Percentiles rank a stretch among this genome's conserved stretches.
These are phyloP conservation scores for Cephus pulcher DNA, from an alignment of 2,888 invertebrate genomes.

Conservation along the genomic window DNA sequence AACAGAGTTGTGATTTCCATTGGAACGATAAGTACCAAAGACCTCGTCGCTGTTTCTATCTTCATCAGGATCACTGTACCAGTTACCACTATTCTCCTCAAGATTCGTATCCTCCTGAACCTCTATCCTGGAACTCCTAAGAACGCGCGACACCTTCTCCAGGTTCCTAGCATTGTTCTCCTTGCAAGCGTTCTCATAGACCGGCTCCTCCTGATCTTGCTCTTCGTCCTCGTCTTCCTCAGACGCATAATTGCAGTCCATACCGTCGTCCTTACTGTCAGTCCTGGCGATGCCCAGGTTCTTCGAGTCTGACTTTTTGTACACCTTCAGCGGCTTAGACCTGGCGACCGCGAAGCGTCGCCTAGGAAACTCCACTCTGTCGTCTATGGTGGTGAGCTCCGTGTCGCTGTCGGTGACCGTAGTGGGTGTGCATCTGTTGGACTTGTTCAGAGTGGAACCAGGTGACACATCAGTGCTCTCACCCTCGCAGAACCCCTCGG, in stretches of 20 bases:
- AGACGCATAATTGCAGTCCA: slow-evolving; percentile 61
- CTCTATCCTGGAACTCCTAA: neutral
- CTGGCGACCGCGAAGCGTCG: slow-evolving; percentile 28
- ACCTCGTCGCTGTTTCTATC: slow-evolving; percentile 73
- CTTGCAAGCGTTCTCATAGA: slow-evolving; percentile 56
- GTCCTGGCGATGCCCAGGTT: slow-evolving; percentile 44
- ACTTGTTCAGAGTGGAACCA: slow-evolving; percentile 58
- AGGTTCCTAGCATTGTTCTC: slow-evolving; percentile 48
- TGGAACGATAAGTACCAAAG: slow-evolving; percentile 61
- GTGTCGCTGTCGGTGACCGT: slow-evolving; percentile 44
- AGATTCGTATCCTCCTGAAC: slow-evolving; percentile 38
- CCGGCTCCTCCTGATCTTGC: slow-evolving; percentile 44
- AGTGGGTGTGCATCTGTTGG: slow-evolving; percentile 42
- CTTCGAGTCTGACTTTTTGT: slow-evolving; percentile 15
- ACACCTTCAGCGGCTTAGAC: slow-evolving; percentile 28
- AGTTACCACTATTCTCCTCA: slow-evolving; percentile 76
- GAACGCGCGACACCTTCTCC: slow-evolving; percentile 10
- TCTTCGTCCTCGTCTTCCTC: slow-evolving; percentile 48
- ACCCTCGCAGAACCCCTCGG: slow-evolving; percentile 64
- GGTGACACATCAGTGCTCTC: slow-evolving; percentile 62
- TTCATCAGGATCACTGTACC: slow-evolving; percentile 87
- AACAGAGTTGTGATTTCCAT: slow-evolving; percentile 85
- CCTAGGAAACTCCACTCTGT: slow-evolving; percentile 20
- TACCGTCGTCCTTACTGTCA: slow-evolving; percentile 61
- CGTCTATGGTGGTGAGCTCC: slow-evolving; percentile 34